phyloP scores from a whole-genome alignment of 2,113 vertebrate genomes.

The Elachura formosa region DNA sequence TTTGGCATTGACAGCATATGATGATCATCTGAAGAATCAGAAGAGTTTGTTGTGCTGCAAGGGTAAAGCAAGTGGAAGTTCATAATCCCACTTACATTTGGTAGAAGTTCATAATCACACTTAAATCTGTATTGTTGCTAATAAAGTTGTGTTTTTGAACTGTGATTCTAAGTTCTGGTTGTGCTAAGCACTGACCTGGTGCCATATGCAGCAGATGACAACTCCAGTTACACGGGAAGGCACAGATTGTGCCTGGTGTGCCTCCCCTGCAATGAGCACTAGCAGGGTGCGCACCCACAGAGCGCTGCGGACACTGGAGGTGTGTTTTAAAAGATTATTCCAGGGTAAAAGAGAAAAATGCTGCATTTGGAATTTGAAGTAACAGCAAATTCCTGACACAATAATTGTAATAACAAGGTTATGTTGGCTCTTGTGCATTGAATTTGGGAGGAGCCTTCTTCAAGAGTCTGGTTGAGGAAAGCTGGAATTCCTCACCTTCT shows the following conservation, averaged over 20 bases:
- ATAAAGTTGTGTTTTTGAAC: neutral
- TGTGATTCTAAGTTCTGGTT: neutral
- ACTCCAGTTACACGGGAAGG: neutral
- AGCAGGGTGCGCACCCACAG: neutral
- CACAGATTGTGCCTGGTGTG: neutral
- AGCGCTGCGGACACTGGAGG: rapidly evolving
- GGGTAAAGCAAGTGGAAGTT: neutral
- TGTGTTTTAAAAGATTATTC: neutral
- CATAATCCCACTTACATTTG: neutral
- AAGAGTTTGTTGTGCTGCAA: neutral
- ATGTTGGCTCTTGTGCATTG: neutral
- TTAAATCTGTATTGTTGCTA: neutral
- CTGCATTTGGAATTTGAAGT: neutral
- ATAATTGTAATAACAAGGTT: neutral
- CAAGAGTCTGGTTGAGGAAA: neutral
- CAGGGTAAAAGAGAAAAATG: neutral
- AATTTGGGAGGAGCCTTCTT: neutral
- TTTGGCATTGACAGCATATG: neutral
- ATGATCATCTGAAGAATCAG: neutral
- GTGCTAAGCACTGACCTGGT: neutral
- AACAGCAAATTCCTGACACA: neutral
- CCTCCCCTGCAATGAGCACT: neutral
- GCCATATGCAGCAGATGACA: neutral
- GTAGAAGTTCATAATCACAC: neutral
- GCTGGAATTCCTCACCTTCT: neutral